These are phyloP conservation scores for Oncopodura yosiiana DNA, from an alignment of 1,140 invertebrate species.

Conservation along the genomic window DNA sequence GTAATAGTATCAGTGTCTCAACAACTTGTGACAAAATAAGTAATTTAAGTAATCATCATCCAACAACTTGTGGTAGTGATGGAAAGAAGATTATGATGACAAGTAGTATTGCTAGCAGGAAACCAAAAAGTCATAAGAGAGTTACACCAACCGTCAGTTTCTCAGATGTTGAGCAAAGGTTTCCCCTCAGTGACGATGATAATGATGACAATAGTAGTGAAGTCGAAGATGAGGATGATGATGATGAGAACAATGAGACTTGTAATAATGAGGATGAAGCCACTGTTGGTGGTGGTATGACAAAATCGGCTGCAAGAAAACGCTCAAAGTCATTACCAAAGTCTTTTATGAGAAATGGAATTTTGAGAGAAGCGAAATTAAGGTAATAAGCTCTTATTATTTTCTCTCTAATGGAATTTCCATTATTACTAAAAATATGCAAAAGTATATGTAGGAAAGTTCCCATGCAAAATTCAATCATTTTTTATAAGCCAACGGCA, in stretches of 20 bases:
- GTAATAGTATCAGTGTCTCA: too few species aligned
- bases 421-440: neutral
- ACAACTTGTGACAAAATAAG: too few species aligned
- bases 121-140: neutral
- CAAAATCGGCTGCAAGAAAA: slow-evolving; percentile 15
- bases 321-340: slow-evolving; percentile 53
- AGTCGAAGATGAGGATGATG: neutral
- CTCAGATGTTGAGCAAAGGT: neutral
- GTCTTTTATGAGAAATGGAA: slow-evolving; percentile 46
- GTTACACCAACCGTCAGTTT: neutral
- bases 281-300: too few species aligned
- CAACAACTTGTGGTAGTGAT: too few species aligned
- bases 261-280: neutral
- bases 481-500: neutral
- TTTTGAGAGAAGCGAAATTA: slow-evolving; percentile 7
- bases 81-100: too few species aligned
- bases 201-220: neutral
- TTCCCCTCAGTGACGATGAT: neutral
- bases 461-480: neutral
- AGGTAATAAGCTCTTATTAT: slow-evolving; percentile 5
- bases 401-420: neutral
- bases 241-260: neutral
- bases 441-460: neutral
- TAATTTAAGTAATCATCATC: too few species aligned
- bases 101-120: too few species aligned